phyloP scores from a whole-genome alignment of 2,888 invertebrate species.

The Dasysyrphus tricinctus region DNA sequence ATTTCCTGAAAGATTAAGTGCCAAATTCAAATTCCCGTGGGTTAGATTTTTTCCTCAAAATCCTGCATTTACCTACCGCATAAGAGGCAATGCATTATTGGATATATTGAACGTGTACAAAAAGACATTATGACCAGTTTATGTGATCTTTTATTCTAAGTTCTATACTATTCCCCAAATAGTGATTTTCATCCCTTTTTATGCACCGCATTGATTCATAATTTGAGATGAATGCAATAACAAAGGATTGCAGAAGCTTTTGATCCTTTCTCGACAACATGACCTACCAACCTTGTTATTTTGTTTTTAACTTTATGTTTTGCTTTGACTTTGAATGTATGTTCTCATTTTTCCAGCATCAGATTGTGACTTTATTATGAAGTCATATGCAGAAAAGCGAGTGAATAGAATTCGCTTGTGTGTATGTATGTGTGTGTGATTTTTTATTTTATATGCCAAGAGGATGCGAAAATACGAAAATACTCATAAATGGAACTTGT shows the following conservation, averaged over 20 bases:
- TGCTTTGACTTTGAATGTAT: conserved; percentile 28
- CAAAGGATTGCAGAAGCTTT: conserved; percentile 34
- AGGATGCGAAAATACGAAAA: conserved; percentile 63
- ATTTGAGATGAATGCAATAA: conserved; percentile 41
- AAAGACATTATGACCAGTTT: conserved; percentile 4
- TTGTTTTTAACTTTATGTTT: conserved; percentile 31
- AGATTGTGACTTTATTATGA: conserved; percentile 50
- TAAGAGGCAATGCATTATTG: conserved; percentile 5
- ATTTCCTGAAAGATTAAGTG: not conserved
- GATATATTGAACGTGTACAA: not conserved
- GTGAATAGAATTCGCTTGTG: conserved; percentile 25
- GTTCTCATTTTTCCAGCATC: conserved; percentile 42
- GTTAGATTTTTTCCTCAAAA: conserved; percentile 22
- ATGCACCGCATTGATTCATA: conserved; percentile 41
- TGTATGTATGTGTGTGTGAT: conserved; percentile 44
- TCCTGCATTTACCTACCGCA: not conserved
- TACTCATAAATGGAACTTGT: conserved; percentile 33
- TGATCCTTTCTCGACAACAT: conserved; percentile 38
- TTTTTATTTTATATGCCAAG: conserved; percentile 56
- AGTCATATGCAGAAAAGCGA: conserved; percentile 35
- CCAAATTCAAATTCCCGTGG: not conserved
- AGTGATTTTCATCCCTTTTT: conserved; percentile 22
- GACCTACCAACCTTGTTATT: conserved; percentile 52
- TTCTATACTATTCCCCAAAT: conserved; percentile 33
- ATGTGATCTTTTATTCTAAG: conserved; percentile 14